These are phyloP conservation scores for Rhinoptilus africanus DNA, from an alignment of 2,113 vertebrate species.

Conservation along the genomic window DNA sequence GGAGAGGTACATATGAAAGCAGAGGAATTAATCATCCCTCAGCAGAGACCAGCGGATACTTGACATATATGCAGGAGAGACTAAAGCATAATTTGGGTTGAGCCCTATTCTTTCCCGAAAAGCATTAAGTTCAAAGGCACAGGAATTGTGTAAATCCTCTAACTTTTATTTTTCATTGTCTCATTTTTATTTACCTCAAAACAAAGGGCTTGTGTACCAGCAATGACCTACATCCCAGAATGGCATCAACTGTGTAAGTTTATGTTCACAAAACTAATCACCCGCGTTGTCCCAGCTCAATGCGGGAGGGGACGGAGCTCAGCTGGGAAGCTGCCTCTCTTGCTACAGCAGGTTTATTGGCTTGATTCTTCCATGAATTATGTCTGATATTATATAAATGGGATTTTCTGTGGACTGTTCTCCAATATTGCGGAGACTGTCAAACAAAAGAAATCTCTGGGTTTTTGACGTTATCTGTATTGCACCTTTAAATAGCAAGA, in stretches of 20 bases:
- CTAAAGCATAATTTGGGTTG: neutral
- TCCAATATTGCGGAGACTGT: conserved; percentile 29
- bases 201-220: conserved; percentile 13
- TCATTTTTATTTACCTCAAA: conserved; percentile 57
- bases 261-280: conserved; percentile 31
- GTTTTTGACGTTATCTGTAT: conserved; percentile 32
- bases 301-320: neutral
- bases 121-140: neutral
- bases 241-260: conserved; percentile 10
- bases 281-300: neutral
- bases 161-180: neutral
- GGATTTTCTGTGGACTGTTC: conserved; percentile 44
- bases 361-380: conserved; percentile 49
- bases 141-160: conserved; percentile 27
- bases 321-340: neutral
- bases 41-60: neutral
- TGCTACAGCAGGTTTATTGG: conserved; percentile 39
- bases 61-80: neutral
- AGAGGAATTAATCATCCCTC: neutral
- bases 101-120: neutral
- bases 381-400: conserved; percentile 36
- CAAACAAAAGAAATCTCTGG: conserved; percentile 53
- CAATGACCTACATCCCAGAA: neutral
- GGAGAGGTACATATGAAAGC: neutral
- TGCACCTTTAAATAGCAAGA: neutral